These are phyloP conservation scores for Eristalinus sepulchralis DNA, from an alignment of 2,888 invertebrate species.

Conservation along the genomic window DNA sequence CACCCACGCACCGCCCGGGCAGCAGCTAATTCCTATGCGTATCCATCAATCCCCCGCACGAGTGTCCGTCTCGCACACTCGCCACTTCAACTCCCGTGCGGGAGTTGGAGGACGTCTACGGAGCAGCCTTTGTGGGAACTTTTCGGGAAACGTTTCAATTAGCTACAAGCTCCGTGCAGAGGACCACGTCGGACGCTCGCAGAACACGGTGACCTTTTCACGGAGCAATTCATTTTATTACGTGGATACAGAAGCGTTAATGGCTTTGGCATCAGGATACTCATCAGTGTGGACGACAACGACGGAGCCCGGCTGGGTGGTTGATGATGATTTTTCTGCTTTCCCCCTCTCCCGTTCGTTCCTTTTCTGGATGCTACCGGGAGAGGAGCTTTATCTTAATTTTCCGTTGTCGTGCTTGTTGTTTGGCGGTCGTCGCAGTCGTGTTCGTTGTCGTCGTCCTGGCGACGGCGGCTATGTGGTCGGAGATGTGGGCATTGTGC, in stretches of 20 bases:
- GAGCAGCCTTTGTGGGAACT: constrained; percentile 57
- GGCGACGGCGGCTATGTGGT: constrained; percentile 4
- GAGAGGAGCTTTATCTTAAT: constrained; percentile 64
- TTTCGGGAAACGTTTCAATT: constrained; percentile 66
- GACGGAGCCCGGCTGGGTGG: constrained; percentile 5
- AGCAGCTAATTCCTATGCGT: constrained; percentile 63
- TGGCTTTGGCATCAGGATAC: constrained; percentile 68
- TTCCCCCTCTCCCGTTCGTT: constrained; percentile 8
- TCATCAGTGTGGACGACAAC: constrained; percentile 16
- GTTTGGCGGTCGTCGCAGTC: constrained; percentile 18
- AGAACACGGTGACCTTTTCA: constrained; percentile 69
- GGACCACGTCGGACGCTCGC: not conserved
- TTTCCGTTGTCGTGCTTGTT: constrained; percentile 55
- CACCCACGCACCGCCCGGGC: constrained; percentile 1
- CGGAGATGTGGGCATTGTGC: constrained; percentile 38
- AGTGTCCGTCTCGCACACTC: not conserved
- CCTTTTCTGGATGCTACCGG: constrained; percentile 19
- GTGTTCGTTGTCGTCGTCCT: not conserved
- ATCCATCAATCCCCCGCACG: constrained; percentile 63
- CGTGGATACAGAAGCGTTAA: constrained; percentile 74
- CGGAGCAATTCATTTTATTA: constrained; percentile 72
- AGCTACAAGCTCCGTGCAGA: constrained; percentile 10
- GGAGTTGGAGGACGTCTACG: not conserved
- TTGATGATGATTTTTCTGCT: constrained; percentile 66
- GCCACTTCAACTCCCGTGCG: not conserved